A percentile compares a stretch with the other conserved stretches of the same genome.
phyloP scores from a whole-genome alignment of 2,113 vertebrate genomes.

The Pavo muticus region DNA sequence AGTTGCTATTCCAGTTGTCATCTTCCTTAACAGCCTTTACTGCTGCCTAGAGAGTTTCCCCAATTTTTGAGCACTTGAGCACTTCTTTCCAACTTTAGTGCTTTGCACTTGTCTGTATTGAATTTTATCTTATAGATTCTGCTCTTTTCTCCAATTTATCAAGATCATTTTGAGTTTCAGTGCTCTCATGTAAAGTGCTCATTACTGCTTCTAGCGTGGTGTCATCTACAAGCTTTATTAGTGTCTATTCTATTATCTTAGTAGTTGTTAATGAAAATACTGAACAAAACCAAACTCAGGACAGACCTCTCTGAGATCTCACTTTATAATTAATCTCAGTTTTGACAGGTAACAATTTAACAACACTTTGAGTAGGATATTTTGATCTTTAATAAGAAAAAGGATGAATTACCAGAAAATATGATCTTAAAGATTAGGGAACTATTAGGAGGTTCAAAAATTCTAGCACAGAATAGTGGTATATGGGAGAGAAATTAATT shows the following conservation, averaged over 20 bases:
- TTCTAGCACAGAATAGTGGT: not conserved
- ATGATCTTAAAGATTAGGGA: not conserved
- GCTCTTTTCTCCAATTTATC: not conserved
- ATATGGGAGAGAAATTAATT: constrained; percentile 9
- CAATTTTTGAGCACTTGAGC: not conserved
- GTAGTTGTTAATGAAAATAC: not conserved
- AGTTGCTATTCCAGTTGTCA: not conserved
- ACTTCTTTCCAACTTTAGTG: not conserved
- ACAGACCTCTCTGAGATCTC: not conserved
- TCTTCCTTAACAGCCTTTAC: not conserved
- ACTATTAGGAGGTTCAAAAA: not conserved
- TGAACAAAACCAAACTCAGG: not conserved
- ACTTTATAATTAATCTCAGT: not conserved
- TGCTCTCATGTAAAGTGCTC: not conserved
- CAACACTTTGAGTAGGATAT: not conserved
- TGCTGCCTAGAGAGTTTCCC: not conserved
- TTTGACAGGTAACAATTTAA: not conserved
- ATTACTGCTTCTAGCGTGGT: not conserved
- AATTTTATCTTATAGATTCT: not conserved
- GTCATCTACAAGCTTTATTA: not conserved
- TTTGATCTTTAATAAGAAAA: not conserved
- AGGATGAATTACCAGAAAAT: not conserved
- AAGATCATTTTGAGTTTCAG: not conserved
- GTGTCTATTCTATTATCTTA: not conserved
- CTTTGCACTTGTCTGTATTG: constrained; percentile 5